Percentiles rank a stretch among this genome's conserved stretches.
These are phyloP conservation scores for Callospermophilus lateralis DNA, from an alignment of 2,113 vertebrate genomes.

Conservation along the genomic window DNA sequence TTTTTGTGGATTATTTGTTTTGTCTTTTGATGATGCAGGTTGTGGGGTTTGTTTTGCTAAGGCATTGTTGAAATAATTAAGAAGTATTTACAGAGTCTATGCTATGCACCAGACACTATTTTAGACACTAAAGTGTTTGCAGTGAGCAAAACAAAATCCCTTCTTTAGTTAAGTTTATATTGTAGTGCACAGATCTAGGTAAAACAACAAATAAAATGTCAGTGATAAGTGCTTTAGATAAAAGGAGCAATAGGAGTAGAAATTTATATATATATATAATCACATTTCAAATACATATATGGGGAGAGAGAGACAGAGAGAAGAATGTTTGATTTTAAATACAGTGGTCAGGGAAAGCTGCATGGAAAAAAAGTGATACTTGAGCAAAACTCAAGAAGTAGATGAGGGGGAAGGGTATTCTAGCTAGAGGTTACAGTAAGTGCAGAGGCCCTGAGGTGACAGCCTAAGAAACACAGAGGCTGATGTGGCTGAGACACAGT, in stretches of 20 bases:
- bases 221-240: background rate
- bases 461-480: background rate
- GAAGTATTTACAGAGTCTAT: conserved; percentile 22
- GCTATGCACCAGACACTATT: background rate
- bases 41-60: background rate
- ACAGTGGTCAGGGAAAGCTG: background rate
- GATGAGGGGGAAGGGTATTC: background rate
- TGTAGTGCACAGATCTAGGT: background rate
- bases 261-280: background rate
- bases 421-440: background rate
- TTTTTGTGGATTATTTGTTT: background rate
- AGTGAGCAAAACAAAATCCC: background rate
- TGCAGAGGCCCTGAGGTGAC: background rate
- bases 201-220: conserved; percentile 20
- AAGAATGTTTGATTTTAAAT: background rate
- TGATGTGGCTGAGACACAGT: background rate
- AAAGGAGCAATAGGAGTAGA: background rate
- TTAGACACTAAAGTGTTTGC: background rate
- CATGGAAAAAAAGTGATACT: background rate
- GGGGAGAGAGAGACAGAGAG: too few relatives aligned
- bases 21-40: background rate
- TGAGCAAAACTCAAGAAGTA: background rate
- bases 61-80: background rate
- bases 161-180: background rate
- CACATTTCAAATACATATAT: too few relatives aligned